Evolutionary conservation across 1,140 invertebrate genomes (phyloP).

Genomic region (Copidosoma floridanum): DNA sequence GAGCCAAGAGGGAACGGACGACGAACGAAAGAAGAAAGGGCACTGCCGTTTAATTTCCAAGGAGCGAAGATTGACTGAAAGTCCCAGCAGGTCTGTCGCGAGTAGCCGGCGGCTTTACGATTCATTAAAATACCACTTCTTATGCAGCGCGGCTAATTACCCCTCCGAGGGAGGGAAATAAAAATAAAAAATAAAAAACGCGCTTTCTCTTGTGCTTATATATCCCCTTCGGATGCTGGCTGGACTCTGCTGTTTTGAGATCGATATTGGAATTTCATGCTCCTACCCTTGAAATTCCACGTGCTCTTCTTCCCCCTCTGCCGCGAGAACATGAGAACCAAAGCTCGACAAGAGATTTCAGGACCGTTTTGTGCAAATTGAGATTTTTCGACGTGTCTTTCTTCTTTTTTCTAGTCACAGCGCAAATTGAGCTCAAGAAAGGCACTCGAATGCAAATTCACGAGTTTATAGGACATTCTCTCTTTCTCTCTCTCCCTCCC

Average conservation of each 20-base stretch:
- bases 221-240: constrained; percentile 33
- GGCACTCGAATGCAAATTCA: no score
- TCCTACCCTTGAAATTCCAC: constrained; percentile 26
- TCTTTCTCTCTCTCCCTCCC: no score
- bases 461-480: no score
- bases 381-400: not conserved
- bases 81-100: constrained; percentile 31
- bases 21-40: not conserved
- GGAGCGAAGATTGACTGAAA: constrained; percentile 42
- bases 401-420: not conserved
- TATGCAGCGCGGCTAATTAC: constrained; percentile 50
- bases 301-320: not conserved
- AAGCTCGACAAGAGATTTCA: no score
- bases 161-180: constrained; percentile 21
- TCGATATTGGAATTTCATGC: constrained; percentile 28
- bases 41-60: constrained; percentile 42
- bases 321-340: not conserved
- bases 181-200: no score
- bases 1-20: no score
- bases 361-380: constrained; percentile 8
- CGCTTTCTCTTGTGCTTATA: no score
- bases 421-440: no score
- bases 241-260: constrained; percentile 25
- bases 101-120: constrained; percentile 42
- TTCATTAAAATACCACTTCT: constrained; percentile 52